Percentiles rank a stretch among this genome's conserved stretches.
These are phyloP conservation scores for Diorhabda sublineata DNA, from an alignment of 1,140 invertebrate genomes.

Conservation along the genomic window DNA sequence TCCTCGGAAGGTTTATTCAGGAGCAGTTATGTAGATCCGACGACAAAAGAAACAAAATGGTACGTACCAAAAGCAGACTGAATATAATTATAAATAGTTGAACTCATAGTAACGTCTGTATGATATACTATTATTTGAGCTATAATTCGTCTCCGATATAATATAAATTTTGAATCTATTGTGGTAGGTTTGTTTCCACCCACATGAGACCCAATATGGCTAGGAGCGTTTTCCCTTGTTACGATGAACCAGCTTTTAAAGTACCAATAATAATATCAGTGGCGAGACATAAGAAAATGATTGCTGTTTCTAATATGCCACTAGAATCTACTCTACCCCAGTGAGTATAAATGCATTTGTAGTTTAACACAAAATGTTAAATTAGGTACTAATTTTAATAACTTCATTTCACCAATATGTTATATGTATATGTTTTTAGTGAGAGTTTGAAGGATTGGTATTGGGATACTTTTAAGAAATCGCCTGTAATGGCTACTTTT, in stretches of 20 bases:
- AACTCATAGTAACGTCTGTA: not conserved
- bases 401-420: not conserved
- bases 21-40: slow-evolving; percentile 52
- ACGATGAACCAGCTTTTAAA: slow-evolving; percentile 86
- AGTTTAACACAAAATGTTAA: not conserved
- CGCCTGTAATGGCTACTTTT: slow-evolving; percentile 79
- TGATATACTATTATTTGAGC: too few relatives aligned
- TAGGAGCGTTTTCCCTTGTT: slow-evolving; percentile 83
- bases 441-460: slow-evolving; percentile 49
- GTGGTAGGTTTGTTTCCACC: slow-evolving; percentile 56
- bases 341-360: slow-evolving; percentile 49
- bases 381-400: not conserved
- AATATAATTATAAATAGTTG: not conserved
- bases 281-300: slow-evolving; percentile 56
- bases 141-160: not conserved
- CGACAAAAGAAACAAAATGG: slow-evolving; percentile 52
- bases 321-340: slow-evolving; percentile 53
- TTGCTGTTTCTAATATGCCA: slow-evolving; percentile 62
- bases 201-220: slow-evolving; percentile 80
- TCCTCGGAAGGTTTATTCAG: slow-evolving; percentile 60
- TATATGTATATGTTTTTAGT: not conserved
- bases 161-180: not conserved
- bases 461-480: slow-evolving; percentile 66
- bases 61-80: slow-evolving; percentile 17
- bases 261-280: slow-evolving; percentile 64